A percentile compares a stretch with the other conserved stretches of the same genome.
Conservation (phyloP, 2,113 vertebrate species). For the Conger conger region DNA sequence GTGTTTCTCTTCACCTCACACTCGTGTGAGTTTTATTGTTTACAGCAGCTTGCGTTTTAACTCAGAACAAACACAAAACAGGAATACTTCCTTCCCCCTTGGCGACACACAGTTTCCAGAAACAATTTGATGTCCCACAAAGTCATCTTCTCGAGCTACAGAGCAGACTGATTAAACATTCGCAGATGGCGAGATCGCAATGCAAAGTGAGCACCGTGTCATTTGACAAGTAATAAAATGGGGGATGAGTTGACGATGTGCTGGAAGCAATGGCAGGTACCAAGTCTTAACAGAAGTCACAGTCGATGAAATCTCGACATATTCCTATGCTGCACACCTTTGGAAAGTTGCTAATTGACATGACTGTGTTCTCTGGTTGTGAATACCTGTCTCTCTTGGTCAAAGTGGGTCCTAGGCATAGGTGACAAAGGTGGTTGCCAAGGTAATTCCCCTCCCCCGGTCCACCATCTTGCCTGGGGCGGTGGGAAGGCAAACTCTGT, state of each 20-base stretch:
- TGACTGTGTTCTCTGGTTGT: too few species aligned
- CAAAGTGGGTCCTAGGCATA: too few species aligned
- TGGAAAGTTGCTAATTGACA: neutral
- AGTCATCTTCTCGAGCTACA: neutral
- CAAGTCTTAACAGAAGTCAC: neutral
- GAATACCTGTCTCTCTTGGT: too few species aligned
- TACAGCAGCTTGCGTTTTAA: neutral
- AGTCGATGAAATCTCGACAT: neutral
- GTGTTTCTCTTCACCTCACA: neutral
- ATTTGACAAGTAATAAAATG: neutral
- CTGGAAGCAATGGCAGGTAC: neutral
- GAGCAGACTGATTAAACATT: neutral
- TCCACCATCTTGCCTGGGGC: too few species aligned
- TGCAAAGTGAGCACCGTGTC: neutral
- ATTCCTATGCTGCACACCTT: neutral
- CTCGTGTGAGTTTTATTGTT: neutral
- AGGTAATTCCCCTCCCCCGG: too few species aligned
- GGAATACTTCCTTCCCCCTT: neutral
- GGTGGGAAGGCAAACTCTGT: too few species aligned
- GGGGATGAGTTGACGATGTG: neutral
- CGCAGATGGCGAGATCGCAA: neutral
- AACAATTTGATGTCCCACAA: neutral
- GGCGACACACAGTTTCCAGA: neutral
- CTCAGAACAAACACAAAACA: neutral
- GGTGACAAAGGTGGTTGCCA: too few species aligned